Conservation (phyloP, 2,797 vertebrate species). For the Hypotaenidia okinawae region DNA sequence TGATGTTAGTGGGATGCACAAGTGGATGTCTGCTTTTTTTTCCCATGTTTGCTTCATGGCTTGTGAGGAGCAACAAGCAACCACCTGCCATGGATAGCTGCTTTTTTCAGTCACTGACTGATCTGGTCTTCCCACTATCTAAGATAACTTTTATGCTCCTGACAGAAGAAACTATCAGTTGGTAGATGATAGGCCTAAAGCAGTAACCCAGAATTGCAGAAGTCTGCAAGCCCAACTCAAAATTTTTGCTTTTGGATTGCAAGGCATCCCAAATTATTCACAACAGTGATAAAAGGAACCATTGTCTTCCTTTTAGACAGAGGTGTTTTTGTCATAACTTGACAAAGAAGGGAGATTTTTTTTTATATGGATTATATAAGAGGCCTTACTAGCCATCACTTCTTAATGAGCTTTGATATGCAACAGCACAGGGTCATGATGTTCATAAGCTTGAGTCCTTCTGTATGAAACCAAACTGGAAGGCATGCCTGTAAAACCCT, state of each 20-base stretch:
- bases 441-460: not conserved
- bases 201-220: not conserved
- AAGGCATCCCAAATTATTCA: not conserved
- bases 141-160: not conserved
- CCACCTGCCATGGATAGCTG: not conserved
- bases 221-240: not conserved
- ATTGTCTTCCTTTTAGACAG: not conserved
- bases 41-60: not conserved
- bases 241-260: not conserved
- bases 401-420: not conserved
- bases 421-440: not conserved
- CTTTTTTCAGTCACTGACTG: not conserved
- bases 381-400: not conserved
- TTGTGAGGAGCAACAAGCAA: not conserved
- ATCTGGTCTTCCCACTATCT: not conserved
- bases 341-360: not conserved
- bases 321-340: not conserved
- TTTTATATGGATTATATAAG: not conserved
- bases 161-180: not conserved
- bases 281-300: not conserved
- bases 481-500: rapidly evolving
- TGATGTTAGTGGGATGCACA: not conserved
- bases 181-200: not conserved
- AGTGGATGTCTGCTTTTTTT: not conserved
- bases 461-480: not conserved